These are phyloP conservation scores for Girardinichthys multiradiatus DNA, from an alignment of 2,113 vertebrate genomes.

Conservation along the genomic window DNA sequence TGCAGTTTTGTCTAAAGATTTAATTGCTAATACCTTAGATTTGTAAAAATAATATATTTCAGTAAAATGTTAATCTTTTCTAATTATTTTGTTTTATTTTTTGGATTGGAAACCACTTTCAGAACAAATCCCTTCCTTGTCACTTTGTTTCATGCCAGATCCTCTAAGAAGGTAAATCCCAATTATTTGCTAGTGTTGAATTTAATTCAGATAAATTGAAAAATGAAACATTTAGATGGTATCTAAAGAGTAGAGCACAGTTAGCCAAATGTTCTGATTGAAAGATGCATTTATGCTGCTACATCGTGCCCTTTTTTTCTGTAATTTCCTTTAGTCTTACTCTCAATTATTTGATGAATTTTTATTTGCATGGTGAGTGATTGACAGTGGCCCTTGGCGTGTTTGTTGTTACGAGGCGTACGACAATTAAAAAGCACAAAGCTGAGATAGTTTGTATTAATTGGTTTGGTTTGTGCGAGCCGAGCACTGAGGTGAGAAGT, in stretches of 20 bases:
- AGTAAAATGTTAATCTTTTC: too few relatives aligned
- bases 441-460: slow-evolving; percentile 17
- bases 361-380: slow-evolving; percentile 20
- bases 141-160: slow-evolving; percentile 51
- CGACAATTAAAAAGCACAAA: slow-evolving; percentile 23
- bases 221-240: background rate
- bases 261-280: too few relatives aligned
- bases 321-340: slow-evolving; percentile 24
- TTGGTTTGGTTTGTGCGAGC: slow-evolving; percentile 24
- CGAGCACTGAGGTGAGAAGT: slow-evolving; percentile 13
- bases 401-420: slow-evolving; percentile 11
- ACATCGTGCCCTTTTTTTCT: background rate
- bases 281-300: background rate
- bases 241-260: background rate
- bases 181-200: background rate
- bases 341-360: slow-evolving; percentile 11
- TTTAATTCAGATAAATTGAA: background rate
- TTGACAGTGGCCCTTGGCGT: slow-evolving; percentile 27
- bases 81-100: too few relatives aligned
- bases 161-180: background rate
- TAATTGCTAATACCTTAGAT: too few relatives aligned
- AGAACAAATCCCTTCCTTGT: slow-evolving; percentile 56
- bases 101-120: background rate
- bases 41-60: too few relatives aligned
- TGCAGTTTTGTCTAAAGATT: too few relatives aligned